phyloP scores from a whole-genome alignment of 2,113 vertebrate species.

The Notarius lentiginosus region DNA sequence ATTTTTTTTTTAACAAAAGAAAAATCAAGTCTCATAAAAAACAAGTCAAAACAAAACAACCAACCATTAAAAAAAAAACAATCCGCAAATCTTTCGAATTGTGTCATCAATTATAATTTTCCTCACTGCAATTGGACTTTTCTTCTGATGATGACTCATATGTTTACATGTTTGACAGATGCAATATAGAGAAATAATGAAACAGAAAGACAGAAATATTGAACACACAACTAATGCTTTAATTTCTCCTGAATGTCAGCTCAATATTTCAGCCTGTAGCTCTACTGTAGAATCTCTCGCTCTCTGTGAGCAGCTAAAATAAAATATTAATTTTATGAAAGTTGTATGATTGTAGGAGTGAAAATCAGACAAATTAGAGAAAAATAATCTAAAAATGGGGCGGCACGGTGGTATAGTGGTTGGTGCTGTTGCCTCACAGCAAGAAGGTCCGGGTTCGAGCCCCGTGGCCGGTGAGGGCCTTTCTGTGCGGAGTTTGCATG shows the following conservation, averaged over 20 bases:
- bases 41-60: background rate
- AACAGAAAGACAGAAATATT: background rate
- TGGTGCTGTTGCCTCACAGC: too few species aligned
- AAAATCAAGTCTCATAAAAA: background rate
- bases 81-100: background rate
- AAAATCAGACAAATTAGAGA: background rate
- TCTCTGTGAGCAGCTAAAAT: background rate
- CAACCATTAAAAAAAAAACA: background rate
- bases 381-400: background rate
- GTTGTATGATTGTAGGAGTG: background rate
- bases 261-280: conserved; percentile 19
- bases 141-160: background rate
- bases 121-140: background rate
- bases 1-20: background rate
- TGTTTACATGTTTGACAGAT: conserved; percentile 7
- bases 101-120: background rate
- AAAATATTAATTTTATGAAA: background rate
- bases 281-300: background rate
- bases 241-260: conserved; percentile 6
- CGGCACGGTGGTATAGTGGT: too few species aligned
- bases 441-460: too few species aligned
- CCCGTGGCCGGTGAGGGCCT: too few species aligned
- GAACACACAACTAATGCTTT: conserved; percentile 1
- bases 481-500: too few species aligned
- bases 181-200: background rate